These are phyloP conservation scores for Drosophila mauritiana DNA, from an alignment of 1,140 invertebrate species.

Conservation along the genomic window DNA sequence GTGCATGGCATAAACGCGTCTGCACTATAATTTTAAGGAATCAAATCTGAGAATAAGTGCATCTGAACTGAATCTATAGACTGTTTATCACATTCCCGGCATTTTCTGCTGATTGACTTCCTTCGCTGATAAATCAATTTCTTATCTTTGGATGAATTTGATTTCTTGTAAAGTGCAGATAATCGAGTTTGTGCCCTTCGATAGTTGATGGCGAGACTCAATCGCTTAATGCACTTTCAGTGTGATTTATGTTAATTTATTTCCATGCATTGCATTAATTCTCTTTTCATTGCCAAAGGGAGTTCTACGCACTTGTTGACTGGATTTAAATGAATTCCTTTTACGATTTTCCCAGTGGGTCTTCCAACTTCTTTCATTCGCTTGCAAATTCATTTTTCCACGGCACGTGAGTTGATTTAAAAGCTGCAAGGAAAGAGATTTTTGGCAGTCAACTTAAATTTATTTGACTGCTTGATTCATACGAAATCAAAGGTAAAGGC, in stretches of 20 bases:
- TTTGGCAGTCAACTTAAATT: slow-evolving; percentile 29
- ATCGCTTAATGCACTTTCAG: slow-evolving; percentile 44
- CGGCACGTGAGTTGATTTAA: slow-evolving; percentile 39
- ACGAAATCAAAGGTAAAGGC: slow-evolving; percentile 45
- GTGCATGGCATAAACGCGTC: background rate
- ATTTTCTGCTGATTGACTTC: slow-evolving; percentile 33
- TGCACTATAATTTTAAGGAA: slow-evolving; percentile 28
- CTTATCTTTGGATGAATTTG: slow-evolving; percentile 26
- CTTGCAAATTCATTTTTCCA: background rate
- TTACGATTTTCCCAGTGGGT: slow-evolving; percentile 10
- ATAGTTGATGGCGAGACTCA: slow-evolving; percentile 21
- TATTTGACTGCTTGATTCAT: slow-evolving; percentile 7
- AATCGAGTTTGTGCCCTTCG: slow-evolving; percentile 32
- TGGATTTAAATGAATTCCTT: slow-evolving; percentile 32
- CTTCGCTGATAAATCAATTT: slow-evolving; percentile 52
- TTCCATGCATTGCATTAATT: slow-evolving; percentile 24
- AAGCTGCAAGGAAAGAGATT: slow-evolving; percentile 6
- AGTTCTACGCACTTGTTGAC: slow-evolving; percentile 37
- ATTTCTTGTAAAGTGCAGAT: slow-evolving; percentile 34
- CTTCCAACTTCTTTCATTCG: slow-evolving; percentile 7
- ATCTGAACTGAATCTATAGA: background rate
- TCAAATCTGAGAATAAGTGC: background rate
- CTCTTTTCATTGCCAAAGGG: background rate
- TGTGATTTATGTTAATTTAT: slow-evolving; percentile 30
- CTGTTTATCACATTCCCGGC: slow-evolving; percentile 9